Percentiles rank a stretch among this genome's conserved stretches.
Conservation (phyloP, 2,797 vertebrate species). For the Gallinago nigripennis region DNA sequence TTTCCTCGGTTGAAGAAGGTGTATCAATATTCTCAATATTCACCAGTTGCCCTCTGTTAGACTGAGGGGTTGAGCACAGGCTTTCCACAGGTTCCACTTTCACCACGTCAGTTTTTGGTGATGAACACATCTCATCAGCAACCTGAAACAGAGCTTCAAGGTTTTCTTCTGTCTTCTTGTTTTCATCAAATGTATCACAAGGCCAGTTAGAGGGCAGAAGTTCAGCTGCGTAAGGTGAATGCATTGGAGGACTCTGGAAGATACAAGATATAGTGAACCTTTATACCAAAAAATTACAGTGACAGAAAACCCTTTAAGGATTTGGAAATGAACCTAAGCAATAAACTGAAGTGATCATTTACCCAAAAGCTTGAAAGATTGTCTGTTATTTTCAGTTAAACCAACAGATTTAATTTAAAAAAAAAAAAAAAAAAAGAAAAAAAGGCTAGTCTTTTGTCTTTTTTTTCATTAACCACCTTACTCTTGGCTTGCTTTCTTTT, state of each 20-base stretch:
- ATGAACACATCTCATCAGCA: constrained; percentile 78
- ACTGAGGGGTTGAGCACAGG: constrained; percentile 48
- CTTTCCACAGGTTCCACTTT: constrained; percentile 75
- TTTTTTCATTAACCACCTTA: background rate
- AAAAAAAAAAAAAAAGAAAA: background rate
- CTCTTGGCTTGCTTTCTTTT: background rate
- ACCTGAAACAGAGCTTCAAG: constrained; percentile 82
- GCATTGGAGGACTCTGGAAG: constrained; percentile 67
- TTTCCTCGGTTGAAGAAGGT: constrained; percentile 38
- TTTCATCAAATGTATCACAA: constrained; percentile 63
- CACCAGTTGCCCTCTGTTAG: constrained; percentile 51
- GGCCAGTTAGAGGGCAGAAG: constrained; percentile 68
- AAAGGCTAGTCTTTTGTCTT: background rate
- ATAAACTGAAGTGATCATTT: background rate
- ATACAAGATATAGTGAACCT: constrained; percentile 42
- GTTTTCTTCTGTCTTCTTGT: constrained; percentile 74
- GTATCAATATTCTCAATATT: constrained; percentile 3
- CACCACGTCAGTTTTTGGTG: constrained; percentile 67
- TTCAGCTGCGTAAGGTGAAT: constrained; percentile 74
- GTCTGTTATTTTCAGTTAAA: background rate
- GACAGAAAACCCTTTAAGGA: background rate
- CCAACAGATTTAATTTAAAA: background rate
- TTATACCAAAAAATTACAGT: background rate
- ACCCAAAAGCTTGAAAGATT: background rate
- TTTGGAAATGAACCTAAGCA: background rate